These are phyloP conservation scores for cattle (Bos taurus) DNA, from an alignment of 2,113 vertebrate genomes.

Conservation along the genomic window ARS-UCD2.0 NC_037335.1:12311501-12312000, in stretches of 20 bases:
- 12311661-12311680: background rate
- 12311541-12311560: background rate
- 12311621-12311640: background rate
- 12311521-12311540: background rate
- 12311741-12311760: background rate
- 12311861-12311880: background rate
- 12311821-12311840: accelerated
- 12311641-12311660: background rate
- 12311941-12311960: background rate
- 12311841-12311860: background rate
- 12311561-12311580: background rate
- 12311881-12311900: background rate
- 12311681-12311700: background rate
- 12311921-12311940: background rate
- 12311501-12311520: background rate
- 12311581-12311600: background rate
- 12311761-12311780: background rate
- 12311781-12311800: background rate
- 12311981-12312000: background rate
- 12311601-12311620: background rate
- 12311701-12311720: background rate
- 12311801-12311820: background rate
- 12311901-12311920: background rate
- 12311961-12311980: background rate
- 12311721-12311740: background rate